A percentile compares a stretch with the other conserved stretches of the same genome.
phyloP scores from a whole-genome alignment of 2,888 invertebrate species.

The Leptinotarsa tumamoca region DNA sequence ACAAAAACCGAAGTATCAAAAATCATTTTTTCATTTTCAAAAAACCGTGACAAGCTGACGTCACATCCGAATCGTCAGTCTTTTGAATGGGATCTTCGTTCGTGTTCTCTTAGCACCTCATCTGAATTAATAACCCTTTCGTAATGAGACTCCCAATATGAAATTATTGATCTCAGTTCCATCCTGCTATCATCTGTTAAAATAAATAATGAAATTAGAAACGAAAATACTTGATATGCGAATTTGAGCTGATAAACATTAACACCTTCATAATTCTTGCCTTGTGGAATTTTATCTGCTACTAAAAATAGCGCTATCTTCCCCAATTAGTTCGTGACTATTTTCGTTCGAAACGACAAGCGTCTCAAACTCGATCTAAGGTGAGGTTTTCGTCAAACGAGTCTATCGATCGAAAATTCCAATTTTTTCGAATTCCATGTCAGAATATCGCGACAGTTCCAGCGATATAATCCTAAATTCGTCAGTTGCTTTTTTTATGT shows the following conservation, averaged over 20 bases:
- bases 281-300: slow-evolving; percentile 6
- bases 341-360: background rate
- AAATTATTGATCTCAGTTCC: background rate
- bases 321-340: background rate
- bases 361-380: background rate
- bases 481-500: slow-evolving; percentile 36
- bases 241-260: background rate
- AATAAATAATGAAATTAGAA: background rate
- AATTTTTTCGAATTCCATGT: background rate
- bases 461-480: slow-evolving; percentile 28
- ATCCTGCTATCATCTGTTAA: background rate
- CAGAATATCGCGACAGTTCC: background rate
- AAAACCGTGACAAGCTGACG: no score
- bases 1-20: no score
- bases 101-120: no score
- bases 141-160: no score
- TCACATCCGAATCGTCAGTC: no score
- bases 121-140: no score
- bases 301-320: background rate
- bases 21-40: no score
- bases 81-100: no score
- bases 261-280: slow-evolving; percentile 2
- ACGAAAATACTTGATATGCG: background rate
- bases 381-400: background rate
- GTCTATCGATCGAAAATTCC: background rate